phyloP scores from a whole-genome alignment of 2,113 vertebrate genomes.

The Hemichromis elongatus region DNA sequence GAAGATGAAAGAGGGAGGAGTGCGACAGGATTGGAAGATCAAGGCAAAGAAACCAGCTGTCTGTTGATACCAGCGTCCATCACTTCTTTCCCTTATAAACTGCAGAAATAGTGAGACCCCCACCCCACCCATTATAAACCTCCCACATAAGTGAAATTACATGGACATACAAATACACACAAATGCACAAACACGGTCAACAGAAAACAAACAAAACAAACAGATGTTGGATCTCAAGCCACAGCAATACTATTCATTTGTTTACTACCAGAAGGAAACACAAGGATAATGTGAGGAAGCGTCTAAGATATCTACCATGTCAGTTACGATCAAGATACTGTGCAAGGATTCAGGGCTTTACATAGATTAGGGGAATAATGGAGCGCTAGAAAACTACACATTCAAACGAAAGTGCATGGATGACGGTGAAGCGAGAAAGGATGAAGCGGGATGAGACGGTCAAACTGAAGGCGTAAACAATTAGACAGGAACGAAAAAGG shows the following conservation, averaged over 20 bases:
- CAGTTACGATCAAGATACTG: slow-evolving; percentile 41
- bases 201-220: slow-evolving; percentile 35
- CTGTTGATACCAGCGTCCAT: background rate
- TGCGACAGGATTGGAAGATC: background rate
- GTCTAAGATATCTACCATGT: slow-evolving; percentile 42
- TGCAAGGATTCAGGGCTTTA: slow-evolving; percentile 45
- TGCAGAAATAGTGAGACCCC: background rate
- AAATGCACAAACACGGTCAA: slow-evolving; percentile 43
- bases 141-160: background rate
- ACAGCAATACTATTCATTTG: slow-evolving; percentile 6
- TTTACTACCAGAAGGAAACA: slow-evolving; percentile 38
- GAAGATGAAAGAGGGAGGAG: background rate
- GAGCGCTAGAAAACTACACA: slow-evolving; percentile 45
- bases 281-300: slow-evolving; percentile 48
- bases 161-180: background rate
- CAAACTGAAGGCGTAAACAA: slow-evolving; percentile 52
- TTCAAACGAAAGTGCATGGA: slow-evolving; percentile 50
- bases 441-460: slow-evolving; percentile 44
- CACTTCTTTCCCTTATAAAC: background rate
- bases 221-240: slow-evolving; percentile 48
- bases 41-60: slow-evolving; percentile 13
- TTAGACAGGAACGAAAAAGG: slow-evolving; percentile 52
- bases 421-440: slow-evolving; percentile 29
- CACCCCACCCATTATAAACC: background rate
- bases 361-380: slow-evolving; percentile 48